Conservation (phyloP, 1,140 invertebrate genomes). For the Drosophila tristis region DNA sequence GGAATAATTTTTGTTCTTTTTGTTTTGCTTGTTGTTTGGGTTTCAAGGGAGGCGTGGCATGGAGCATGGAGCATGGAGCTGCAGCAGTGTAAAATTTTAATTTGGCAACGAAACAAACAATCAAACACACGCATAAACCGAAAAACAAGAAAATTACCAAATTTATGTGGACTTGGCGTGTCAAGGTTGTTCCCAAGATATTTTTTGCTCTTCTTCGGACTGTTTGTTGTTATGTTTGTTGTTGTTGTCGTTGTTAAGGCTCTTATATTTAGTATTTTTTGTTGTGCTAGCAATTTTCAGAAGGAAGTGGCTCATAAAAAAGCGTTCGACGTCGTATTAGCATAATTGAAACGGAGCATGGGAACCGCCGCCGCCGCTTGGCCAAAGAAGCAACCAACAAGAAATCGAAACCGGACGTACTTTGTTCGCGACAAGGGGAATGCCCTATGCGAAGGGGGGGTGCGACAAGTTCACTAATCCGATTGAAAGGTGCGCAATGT, state of each 20-base stretch:
- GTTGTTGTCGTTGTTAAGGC: conserved; percentile 1
- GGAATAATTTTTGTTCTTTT: neutral
- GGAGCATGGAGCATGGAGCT: neutral
- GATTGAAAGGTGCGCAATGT: too few species aligned
- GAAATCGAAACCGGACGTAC: neutral
- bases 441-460: too few species aligned
- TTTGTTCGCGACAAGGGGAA: too few species aligned
- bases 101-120: conserved; percentile 25
- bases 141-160: neutral
- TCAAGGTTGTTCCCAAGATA: conserved; percentile 34
- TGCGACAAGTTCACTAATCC: too few species aligned
- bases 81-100: conserved; percentile 4
- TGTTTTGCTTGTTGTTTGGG: conserved; percentile 7
- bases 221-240: conserved; percentile 4
- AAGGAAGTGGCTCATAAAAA: conserved; percentile 60
- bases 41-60: conserved; percentile 4
- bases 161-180: conserved; percentile 55
- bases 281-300: conserved; percentile 20
- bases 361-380: neutral
- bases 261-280: too few species aligned
- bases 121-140: conserved; percentile 2
- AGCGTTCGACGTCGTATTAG: conserved; percentile 62
- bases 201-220: conserved; percentile 9
- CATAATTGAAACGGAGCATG: conserved; percentile 58
- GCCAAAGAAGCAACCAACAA: neutral